Conservation (phyloP, 2,888 invertebrate genomes). For the Chesias legatella region DNA sequence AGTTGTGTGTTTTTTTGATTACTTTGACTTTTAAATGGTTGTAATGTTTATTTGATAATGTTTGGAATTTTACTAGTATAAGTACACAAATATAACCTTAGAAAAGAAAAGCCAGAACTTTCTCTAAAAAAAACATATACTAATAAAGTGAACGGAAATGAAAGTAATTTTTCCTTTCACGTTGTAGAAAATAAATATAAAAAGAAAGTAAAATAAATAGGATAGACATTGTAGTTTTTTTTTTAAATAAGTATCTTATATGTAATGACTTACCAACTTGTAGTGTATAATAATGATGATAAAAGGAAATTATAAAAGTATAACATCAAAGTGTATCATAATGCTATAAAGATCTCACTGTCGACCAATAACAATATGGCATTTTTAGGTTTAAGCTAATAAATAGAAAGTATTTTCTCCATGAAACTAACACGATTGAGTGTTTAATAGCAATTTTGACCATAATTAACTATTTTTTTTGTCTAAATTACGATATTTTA, state of each 20-base stretch:
- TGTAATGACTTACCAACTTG: slow-evolving; percentile 60
- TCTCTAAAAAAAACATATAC: slow-evolving; percentile 31
- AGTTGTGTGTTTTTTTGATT: slow-evolving; percentile 61
- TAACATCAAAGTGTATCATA: slow-evolving; percentile 66
- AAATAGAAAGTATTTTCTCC: slow-evolving; percentile 54
- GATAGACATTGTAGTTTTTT: no score
- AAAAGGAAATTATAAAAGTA: slow-evolving; percentile 55
- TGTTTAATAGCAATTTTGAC: slow-evolving; percentile 37
- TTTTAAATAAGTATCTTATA: slow-evolving; percentile 62
- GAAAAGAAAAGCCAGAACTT: slow-evolving; percentile 23
- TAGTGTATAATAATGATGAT: slow-evolving; percentile 57
- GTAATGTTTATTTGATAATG: slow-evolving; percentile 48
- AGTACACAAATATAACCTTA: slow-evolving; percentile 41
- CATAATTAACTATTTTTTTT: slow-evolving; percentile 45
- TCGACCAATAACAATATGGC: slow-evolving; percentile 79
- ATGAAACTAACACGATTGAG: slow-evolving; percentile 33
- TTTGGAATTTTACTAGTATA: slow-evolving; percentile 55
- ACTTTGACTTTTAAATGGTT: slow-evolving; percentile 51
- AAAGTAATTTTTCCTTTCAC: slow-evolving; percentile 49
- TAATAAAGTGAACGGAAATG: slow-evolving; percentile 38
- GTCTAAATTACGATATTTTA: slow-evolving; percentile 61
- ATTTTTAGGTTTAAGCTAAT: slow-evolving; percentile 74
- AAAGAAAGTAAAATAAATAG: slow-evolving; percentile 56
- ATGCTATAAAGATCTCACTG: slow-evolving; percentile 78
- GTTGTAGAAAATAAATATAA: slow-evolving; percentile 51